These are phyloP conservation scores for Drosophila triauraria DNA, from an alignment of 1,140 invertebrate species.

Conservation along the genomic window DNA sequence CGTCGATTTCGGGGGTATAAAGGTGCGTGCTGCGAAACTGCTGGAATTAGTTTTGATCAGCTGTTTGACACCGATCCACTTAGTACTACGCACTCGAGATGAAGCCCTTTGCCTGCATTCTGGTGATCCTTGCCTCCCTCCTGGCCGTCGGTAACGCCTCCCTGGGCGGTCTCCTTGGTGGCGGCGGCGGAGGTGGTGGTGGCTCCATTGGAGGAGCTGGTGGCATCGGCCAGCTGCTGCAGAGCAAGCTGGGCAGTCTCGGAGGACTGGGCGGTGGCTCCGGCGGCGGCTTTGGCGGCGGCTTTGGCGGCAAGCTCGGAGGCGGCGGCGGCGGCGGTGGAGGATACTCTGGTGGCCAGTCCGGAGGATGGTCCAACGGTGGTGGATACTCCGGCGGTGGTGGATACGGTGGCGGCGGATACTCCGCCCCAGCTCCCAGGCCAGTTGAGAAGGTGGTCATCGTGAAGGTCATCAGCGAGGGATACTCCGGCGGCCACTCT, in stretches of 20 bases:
- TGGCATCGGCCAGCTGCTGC: constrained; percentile 60
- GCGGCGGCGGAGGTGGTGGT: constrained; percentile 61
- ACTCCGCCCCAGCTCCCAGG: constrained; percentile 32
- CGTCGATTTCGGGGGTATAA: constrained; percentile 58
- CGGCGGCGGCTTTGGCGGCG: constrained; percentile 33
- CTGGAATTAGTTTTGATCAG: constrained; percentile 73
- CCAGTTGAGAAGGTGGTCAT: constrained; percentile 65
- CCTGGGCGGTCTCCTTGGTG: constrained; percentile 63
- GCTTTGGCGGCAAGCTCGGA: constrained; percentile 38
- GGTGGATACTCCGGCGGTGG: constrained; percentile 29
- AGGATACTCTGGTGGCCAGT: constrained; percentile 37
- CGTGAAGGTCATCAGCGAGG: constrained; percentile 60
- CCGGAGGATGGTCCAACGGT: constrained; percentile 48
- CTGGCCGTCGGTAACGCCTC: constrained; percentile 62
- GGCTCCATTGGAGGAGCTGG: constrained; percentile 52
- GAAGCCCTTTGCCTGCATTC: constrained; percentile 77
- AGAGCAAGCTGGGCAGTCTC: constrained; percentile 61
- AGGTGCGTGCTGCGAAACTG: constrained; percentile 43
- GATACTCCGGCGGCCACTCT: constrained; percentile 30
- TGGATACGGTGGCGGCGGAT: constrained; percentile 43
- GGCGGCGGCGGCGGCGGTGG: constrained; percentile 42
- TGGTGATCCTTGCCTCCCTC: constrained; percentile 68
- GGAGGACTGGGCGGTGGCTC: constrained; percentile 36
- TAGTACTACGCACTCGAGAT: constrained; percentile 36
- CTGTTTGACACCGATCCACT: constrained; percentile 36